Percentiles rank a stretch among this genome's conserved stretches.
These are phyloP conservation scores for Enteromius unitaeniatus DNA, from an alignment of 2,797 vertebrate genomes.

Conservation along the genomic window DNA sequence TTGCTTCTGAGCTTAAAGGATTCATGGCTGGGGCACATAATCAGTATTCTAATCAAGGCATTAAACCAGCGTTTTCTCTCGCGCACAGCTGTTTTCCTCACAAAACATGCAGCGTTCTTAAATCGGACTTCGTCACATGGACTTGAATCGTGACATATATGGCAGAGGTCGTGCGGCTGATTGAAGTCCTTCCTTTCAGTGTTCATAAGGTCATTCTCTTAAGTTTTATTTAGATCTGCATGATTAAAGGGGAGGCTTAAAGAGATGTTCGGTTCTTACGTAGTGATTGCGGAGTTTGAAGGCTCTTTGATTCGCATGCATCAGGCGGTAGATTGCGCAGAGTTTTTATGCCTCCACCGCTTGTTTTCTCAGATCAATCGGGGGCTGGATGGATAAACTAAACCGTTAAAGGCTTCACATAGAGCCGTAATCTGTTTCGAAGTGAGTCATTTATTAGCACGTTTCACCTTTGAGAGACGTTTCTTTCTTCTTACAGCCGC, in stretches of 20 bases:
- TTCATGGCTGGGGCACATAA: slow-evolving; percentile 39
- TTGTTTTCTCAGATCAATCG: slow-evolving; percentile 11
- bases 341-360: background rate
- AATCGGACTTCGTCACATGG: background rate
- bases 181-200: slow-evolving; percentile 14
- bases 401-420: slow-evolving; percentile 21
- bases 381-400: slow-evolving; percentile 16
- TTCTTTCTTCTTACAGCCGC: slow-evolving; percentile 4
- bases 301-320: slow-evolving; percentile 4
- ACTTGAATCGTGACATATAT: background rate
- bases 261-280: slow-evolving; percentile 2
- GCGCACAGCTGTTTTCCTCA: slow-evolving; percentile 18
- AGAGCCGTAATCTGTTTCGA: slow-evolving; percentile 36
- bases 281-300: slow-evolving; percentile 4
- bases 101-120: background rate
- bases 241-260: slow-evolving; percentile 35
- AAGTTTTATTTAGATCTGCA: slow-evolving; percentile 32
- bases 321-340: background rate
- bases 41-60: slow-evolving; percentile 57
- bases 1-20: slow-evolving; percentile 58
- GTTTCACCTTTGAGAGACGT: slow-evolving; percentile 38
- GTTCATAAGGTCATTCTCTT: slow-evolving; percentile 16
- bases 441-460: slow-evolving; percentile 43
- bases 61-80: slow-evolving; percentile 42
- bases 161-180: slow-evolving; percentile 12